These are phyloP conservation scores for Tetheella fluctuosa DNA, from an alignment of 2,888 invertebrate genomes.

Conservation along the genomic window DNA sequence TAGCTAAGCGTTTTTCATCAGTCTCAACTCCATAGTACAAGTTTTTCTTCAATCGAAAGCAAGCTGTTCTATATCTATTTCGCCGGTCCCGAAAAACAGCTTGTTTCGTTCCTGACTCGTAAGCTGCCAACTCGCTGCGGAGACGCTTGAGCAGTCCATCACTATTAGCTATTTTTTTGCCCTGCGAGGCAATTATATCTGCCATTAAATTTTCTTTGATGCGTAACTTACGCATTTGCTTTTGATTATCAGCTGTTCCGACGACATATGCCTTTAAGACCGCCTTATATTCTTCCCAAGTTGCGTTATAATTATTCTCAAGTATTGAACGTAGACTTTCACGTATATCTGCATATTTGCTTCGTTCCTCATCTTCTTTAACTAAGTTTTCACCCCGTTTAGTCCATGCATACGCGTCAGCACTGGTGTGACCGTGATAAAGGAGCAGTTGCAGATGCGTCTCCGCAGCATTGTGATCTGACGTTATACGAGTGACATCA, in stretches of 20 bases:
- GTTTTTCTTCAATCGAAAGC: conserved; percentile 56
- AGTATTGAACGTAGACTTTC: conserved; percentile 68
- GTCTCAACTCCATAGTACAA: conserved; percentile 54
- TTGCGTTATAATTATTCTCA: conserved; percentile 63
- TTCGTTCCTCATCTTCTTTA: conserved; percentile 72
- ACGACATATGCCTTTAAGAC: conserved; percentile 66
- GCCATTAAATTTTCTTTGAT: conserved; percentile 74
- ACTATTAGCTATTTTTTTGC: conserved; percentile 70
- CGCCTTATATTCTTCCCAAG: conserved; percentile 73
- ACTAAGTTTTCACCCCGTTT: conserved; percentile 72
- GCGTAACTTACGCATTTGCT: conserved; percentile 67
- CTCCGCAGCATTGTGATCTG: conserved; percentile 67
- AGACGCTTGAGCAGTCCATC: conserved; percentile 65
- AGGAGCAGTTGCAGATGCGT: conserved; percentile 70
- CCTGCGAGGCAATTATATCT: conserved; percentile 74
- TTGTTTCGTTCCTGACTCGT: conserved; percentile 76
- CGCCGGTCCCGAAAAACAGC: conserved; percentile 73
- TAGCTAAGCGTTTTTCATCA: conserved; percentile 58
- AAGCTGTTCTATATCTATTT: conserved; percentile 66
- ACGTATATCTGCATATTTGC: conserved; percentile 58
- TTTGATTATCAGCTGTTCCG: conserved; percentile 72
- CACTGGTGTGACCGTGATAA: conserved; percentile 62
- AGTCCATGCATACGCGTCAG: conserved; percentile 67
- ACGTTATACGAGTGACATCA: conserved; percentile 47
- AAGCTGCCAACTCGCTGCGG: conserved; percentile 65